phyloP scores from a whole-genome alignment of 2,888 invertebrate species.

The Patella ulyssiponensis region DNA sequence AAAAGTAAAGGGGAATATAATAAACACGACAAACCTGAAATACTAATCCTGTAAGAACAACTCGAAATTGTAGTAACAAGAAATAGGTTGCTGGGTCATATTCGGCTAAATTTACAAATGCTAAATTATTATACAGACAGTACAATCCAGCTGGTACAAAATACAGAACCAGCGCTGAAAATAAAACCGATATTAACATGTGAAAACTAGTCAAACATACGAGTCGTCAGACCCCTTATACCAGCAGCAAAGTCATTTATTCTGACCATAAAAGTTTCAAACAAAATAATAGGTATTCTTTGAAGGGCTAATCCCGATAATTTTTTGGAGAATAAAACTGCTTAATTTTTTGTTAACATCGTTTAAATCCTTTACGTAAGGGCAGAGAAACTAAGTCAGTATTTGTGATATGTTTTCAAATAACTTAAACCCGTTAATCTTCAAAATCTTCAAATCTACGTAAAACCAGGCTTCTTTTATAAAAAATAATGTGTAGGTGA shows the following conservation, averaged over 20 bases:
- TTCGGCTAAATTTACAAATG: conserved; percentile 89
- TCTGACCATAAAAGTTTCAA: background rate
- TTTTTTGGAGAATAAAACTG: too few relatives aligned
- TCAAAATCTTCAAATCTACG: too few relatives aligned
- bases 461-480: too few relatives aligned
- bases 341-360: too few relatives aligned
- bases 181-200: background rate
- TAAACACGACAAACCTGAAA: conserved; percentile 81
- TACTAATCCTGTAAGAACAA: conserved; percentile 91
- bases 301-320: too few relatives aligned
- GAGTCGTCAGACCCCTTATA: background rate
- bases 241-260: background rate
- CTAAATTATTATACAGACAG: conserved; percentile 94
- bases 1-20: background rate
- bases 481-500: too few relatives aligned
- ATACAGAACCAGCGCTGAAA: conserved; percentile 77
- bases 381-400: too few relatives aligned
- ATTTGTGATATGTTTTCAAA: too few relatives aligned
- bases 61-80: conserved; percentile 89
- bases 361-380: too few relatives aligned
- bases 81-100: conserved; percentile 97
- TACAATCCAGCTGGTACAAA: conserved; percentile 92
- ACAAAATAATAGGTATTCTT: background rate
- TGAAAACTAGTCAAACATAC: too few relatives aligned
- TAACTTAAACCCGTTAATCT: too few relatives aligned